Percentiles rank a stretch among this genome's conserved stretches.
Conservation (phyloP, 2,888 invertebrate species). For the Acrocyrtus sp. region DNA sequence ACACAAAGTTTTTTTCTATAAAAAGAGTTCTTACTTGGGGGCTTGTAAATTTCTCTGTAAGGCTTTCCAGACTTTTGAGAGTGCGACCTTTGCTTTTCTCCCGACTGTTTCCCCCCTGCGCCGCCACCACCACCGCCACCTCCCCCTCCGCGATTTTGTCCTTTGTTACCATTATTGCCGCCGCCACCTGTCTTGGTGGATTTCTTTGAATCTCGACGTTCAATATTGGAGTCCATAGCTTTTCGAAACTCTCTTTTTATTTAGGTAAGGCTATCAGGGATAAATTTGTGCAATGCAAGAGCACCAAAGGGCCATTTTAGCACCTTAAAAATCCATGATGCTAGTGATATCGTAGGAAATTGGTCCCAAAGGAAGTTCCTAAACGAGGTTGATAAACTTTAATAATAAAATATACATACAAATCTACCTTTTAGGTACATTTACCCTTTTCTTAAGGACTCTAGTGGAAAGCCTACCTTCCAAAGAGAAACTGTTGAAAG, state of each 20-base stretch:
- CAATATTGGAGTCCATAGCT: too few species aligned
- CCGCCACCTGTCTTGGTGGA: constrained; percentile 19
- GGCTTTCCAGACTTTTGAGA: constrained; percentile 40
- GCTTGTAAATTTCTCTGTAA: constrained; percentile 41
- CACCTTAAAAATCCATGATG: too few species aligned
- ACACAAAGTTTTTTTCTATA: background rate
- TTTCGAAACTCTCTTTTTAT: constrained; percentile 36
- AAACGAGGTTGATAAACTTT: too few species aligned
- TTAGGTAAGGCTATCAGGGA: background rate
- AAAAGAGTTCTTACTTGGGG: constrained; percentile 28
- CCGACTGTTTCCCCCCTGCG: constrained; percentile 8
- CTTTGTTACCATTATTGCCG: constrained; percentile 7
- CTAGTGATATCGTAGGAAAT: too few species aligned
- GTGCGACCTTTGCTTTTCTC: constrained; percentile 38
- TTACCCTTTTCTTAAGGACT: too few species aligned
- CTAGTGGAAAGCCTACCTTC: too few species aligned
- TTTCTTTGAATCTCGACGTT: constrained; percentile 39
- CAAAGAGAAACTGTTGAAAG: too few species aligned
- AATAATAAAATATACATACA: too few species aligned
- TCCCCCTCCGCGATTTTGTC: constrained; percentile 10
- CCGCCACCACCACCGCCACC: background rate
- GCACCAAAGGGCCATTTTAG: background rate
- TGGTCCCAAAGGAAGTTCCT: constrained; percentile 24
- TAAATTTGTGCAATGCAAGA: background rate
- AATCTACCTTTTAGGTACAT: too few species aligned